Evolutionary conservation across 2,113 vertebrate genomes (phyloP), one percentile per base, ranked within the genome.

Genomic region (Camelus bactrianus): DNA sequence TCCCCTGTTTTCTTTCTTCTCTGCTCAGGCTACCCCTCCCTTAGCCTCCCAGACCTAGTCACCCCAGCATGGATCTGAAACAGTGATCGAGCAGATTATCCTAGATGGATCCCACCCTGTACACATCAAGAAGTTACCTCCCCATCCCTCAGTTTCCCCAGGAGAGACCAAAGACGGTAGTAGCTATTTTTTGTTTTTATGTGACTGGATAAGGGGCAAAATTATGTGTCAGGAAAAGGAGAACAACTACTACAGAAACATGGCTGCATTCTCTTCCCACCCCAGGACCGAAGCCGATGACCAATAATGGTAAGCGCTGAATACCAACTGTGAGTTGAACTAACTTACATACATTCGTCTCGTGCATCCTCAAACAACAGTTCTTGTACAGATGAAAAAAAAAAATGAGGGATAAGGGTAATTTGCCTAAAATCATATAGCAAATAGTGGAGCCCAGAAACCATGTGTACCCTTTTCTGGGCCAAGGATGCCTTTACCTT

Each of bases 151-250:
- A 6, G 70, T 22, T 73, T 92, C 65, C 72, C 38, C 38, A 95
- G 62, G 15, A 67, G 81, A 77, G 30, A 58, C 38, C 11, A 35
- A 24, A 69, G 20, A 64, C 76, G 35, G 32, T 64, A 35, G n/a
- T 13, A 24, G 28, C 22, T 67, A 69, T 65, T 60, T 76, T 94
- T 94, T 72, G 58, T 80, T 97, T 38, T 88, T 50, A 32, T 79
- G 46, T 82, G 62, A 54, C 56, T 88, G 62, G n/a, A 54, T 52
- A 65, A 80, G 35, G 70, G 38, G 54, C 26, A 88, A 90, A 76
- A 79, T 30, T 62, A 69, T 35, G n/a, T 69, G 50, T 72, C 89
- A 62, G 38, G 35, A 83, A 92, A 54, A 90, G 38, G 8, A 64
- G 42, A 50, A n/a, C 50, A 62, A 10, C 8, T 52, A 6, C 24